These are phyloP conservation scores for Calliphora vicina DNA, from an alignment of 1,140 invertebrate species.

Conservation along the genomic window DNA sequence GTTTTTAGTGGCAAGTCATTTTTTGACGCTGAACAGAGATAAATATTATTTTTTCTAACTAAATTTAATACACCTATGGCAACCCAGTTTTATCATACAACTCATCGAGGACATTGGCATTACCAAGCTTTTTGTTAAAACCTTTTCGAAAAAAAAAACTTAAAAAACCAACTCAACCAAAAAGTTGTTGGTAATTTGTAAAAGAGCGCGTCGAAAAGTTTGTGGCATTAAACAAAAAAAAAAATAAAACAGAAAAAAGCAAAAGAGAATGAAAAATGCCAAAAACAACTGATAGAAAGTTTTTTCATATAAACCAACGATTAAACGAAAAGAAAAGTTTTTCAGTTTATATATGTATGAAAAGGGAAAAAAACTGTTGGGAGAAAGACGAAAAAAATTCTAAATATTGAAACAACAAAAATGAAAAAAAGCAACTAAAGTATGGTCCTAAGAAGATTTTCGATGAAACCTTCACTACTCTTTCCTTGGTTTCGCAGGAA, in stretches of 20 bases:
- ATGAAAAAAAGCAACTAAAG: no score
- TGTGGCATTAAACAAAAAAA: conserved; percentile 37
- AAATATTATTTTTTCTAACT: no score
- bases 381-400: neutral
- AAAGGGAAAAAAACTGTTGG: neutral
- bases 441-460: neutral
- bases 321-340: conserved; percentile 11
- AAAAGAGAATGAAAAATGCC: neutral
- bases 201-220: conserved; percentile 63
- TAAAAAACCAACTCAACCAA: conserved; percentile 31
- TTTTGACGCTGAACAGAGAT: no score
- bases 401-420: neutral
- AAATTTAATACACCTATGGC: neutral
- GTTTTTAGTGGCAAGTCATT: no score
- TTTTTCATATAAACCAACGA: conserved; percentile 25
- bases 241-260: neutral
- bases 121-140: conserved; percentile 15
- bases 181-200: conserved; percentile 63
- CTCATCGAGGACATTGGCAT: neutral
- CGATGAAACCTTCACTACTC: neutral
- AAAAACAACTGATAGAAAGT: conserved; percentile 24
- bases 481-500: neutral
- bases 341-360: neutral
- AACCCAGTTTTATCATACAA: neutral
- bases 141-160: neutral